A percentile compares a stretch with the other conserved stretches of the same genome.
These are phyloP conservation scores for Anastrepha ludens DNA, from an alignment of 1,140 invertebrate genomes.

Conservation along the genomic window DNA sequence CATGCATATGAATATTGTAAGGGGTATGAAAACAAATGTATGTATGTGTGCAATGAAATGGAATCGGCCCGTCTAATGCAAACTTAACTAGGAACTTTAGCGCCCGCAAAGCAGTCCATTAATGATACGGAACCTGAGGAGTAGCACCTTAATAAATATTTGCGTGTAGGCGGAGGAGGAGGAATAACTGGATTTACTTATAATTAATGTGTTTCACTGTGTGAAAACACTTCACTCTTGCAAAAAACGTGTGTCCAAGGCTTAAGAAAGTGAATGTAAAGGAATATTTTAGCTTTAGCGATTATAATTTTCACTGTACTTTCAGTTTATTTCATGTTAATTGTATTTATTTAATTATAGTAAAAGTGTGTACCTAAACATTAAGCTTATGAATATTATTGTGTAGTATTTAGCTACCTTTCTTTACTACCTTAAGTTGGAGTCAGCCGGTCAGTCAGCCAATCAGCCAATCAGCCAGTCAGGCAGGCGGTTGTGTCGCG, in stretches of 20 bases:
- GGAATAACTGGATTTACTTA: too few relatives aligned
- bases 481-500: neutral
- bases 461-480: neutral
- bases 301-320: too few relatives aligned
- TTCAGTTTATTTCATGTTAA: slow-evolving; percentile 40
- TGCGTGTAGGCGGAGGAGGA: too few relatives aligned
- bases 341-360: slow-evolving; percentile 42
- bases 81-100: slow-evolving; percentile 25
- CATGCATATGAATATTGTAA: too few relatives aligned
- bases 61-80: neutral
- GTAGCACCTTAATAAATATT: too few relatives aligned
- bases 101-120: slow-evolving; percentile 32
- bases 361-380: slow-evolving; percentile 40
- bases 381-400: slow-evolving; percentile 32
- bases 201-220: too few relatives aligned
- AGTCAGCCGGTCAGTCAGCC: neutral
- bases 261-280: too few relatives aligned
- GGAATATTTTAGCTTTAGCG: too few relatives aligned
- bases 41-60: neutral
- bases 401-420: neutral
- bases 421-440: too few relatives aligned
- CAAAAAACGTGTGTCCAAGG: too few relatives aligned
- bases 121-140: neutral
- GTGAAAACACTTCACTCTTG: too few relatives aligned
- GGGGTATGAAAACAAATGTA: too few relatives aligned